Conservation (phyloP, 2,888 invertebrate species). For the Acanthopleura granulata region DNA sequence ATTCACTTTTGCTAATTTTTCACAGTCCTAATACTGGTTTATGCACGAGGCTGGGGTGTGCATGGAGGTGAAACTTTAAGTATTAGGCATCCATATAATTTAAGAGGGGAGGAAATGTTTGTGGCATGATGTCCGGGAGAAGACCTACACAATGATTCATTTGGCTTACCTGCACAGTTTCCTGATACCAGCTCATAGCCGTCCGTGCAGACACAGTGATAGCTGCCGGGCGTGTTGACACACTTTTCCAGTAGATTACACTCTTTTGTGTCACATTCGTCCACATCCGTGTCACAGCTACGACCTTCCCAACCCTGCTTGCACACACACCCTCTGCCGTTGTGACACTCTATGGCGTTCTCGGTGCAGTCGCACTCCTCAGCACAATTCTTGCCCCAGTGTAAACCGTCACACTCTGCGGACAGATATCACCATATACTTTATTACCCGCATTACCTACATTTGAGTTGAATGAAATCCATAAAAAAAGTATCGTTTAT, state of each 20-base stretch:
- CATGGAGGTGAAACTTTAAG: too few relatives aligned
- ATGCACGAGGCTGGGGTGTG: too few relatives aligned
- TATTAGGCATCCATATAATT: too few relatives aligned
- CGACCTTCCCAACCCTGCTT: neutral
- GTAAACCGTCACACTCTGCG: slow-evolving; percentile 6
- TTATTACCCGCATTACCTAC: too few relatives aligned
- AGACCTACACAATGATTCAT: too few relatives aligned
- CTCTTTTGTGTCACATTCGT: slow-evolving; percentile 6
- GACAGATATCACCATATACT: neutral
- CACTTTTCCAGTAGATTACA: neutral
- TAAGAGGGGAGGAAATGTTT: too few relatives aligned
- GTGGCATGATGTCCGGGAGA: too few relatives aligned
- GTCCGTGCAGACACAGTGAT: neutral
- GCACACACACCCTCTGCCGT: neutral
- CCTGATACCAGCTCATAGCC: neutral
- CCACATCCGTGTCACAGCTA: slow-evolving; percentile 2
- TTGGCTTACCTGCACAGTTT: neutral
- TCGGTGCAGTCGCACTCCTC: neutral
- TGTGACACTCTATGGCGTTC: neutral
- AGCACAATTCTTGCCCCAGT: slow-evolving; percentile 10
- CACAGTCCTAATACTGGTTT: too few relatives aligned
- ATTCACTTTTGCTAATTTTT: too few relatives aligned
- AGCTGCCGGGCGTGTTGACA: neutral
- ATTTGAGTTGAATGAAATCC: too few relatives aligned
- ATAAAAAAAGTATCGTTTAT: too few relatives aligned